A percentile compares a stretch with the other conserved stretches of the same genome.
phyloP scores from a whole-genome alignment of 2,113 vertebrate species.

The Eulacestoma nigropectus region DNA sequence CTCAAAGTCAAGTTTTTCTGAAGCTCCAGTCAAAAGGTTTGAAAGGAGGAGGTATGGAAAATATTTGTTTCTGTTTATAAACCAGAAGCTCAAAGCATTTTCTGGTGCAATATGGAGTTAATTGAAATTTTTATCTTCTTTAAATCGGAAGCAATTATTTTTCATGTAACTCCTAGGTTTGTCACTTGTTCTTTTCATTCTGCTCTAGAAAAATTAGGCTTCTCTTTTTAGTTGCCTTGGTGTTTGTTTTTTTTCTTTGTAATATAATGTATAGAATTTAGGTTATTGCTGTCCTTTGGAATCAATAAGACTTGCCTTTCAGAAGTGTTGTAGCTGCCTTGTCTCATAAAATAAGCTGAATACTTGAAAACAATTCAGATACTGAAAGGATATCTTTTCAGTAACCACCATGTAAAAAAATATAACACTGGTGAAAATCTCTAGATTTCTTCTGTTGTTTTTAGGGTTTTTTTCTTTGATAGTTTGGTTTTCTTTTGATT shows the following conservation, averaged over 20 bases:
- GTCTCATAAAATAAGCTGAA: neutral
- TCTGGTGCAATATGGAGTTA: neutral
- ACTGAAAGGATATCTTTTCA: neutral
- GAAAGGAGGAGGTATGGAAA: slow-evolving; percentile 88
- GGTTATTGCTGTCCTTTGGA: neutral
- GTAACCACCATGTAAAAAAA: neutral
- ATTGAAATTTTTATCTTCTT: neutral
- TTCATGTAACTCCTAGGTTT: neutral
- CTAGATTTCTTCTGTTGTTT: neutral
- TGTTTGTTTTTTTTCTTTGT: neutral
- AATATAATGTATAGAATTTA: neutral
- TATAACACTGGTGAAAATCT: neutral
- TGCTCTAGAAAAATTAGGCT: neutral
- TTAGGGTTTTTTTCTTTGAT: neutral
- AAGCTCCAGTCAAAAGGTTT: slow-evolving; percentile 87
- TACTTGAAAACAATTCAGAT: neutral
- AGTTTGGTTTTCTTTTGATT: neutral
- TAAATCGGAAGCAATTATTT: neutral
- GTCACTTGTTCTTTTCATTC: neutral
- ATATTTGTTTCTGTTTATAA: neutral
- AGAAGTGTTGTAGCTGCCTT: neutral
- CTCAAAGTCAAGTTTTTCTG: slow-evolving; percentile 79
- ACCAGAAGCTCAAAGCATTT: neutral
- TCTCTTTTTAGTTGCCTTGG: neutral
- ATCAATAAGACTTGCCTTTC: neutral